Evolutionary conservation across 2,888 invertebrate species (phyloP).

Genomic region (Cataglyphis rosenhaueri): DNA sequence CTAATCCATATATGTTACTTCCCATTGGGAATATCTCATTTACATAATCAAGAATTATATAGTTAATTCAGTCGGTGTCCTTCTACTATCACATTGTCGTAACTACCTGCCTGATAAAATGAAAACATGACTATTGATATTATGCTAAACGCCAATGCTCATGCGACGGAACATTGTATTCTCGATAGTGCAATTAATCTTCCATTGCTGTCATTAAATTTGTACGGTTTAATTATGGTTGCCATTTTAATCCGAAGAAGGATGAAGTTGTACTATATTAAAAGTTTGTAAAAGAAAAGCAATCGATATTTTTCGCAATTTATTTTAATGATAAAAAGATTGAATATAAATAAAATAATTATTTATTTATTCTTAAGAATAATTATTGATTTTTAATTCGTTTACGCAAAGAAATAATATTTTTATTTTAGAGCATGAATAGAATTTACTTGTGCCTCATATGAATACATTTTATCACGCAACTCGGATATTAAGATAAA

Average conservation of each 20-base stretch:
- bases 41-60: slow-evolving; percentile 47
- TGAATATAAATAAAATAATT: neutral
- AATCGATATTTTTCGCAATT: neutral
- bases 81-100: neutral
- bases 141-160: slow-evolving; percentile 13
- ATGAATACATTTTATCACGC: neutral
- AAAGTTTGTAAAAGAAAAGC: neutral
- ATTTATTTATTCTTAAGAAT: neutral
- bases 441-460: neutral
- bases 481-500: neutral
- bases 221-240: neutral
- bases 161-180: neutral
- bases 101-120: slow-evolving; percentile 21
- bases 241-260: neutral
- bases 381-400: neutral
- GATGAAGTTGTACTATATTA: neutral
- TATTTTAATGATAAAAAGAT: neutral
- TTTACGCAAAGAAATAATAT: neutral
- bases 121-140: slow-evolving; percentile 31
- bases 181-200: slow-evolving; percentile 34
- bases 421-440: neutral
- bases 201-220: neutral
- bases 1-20: slow-evolving; percentile 30
- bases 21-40: slow-evolving; percentile 34
- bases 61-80: neutral